Percentiles rank a stretch among this genome's conserved stretches.
phyloP scores from a whole-genome alignment of 2,797 vertebrate species.

The Phoebastria nigripes region DNA sequence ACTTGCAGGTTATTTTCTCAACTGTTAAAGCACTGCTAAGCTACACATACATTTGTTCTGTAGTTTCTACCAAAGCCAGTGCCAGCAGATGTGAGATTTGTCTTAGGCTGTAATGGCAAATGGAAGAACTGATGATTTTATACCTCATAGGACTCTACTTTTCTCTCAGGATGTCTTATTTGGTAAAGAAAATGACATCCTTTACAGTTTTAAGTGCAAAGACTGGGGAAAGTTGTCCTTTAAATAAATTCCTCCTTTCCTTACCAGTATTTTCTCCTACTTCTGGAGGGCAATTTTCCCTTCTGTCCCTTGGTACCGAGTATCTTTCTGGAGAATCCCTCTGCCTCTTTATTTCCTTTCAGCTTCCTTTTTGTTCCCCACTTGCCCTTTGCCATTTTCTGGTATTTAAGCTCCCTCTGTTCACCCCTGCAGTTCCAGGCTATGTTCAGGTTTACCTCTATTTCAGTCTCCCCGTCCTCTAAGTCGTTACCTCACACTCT shows the following conservation, averaged over 20 bases:
- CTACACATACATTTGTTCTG: not conserved
- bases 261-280: not conserved
- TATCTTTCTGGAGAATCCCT: not conserved
- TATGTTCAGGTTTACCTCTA: not conserved
- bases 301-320: not conserved
- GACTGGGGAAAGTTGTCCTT: not conserved
- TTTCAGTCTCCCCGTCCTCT: not conserved
- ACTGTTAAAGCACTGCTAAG: not conserved
- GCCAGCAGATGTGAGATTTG: not conserved
- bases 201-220: not conserved
- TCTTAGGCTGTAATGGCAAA: not conserved
- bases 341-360: not conserved
- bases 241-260: not conserved
- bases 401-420: not conserved
- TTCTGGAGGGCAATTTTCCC: not conserved
- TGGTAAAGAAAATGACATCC: not conserved
- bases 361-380: not conserved
- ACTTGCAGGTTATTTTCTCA: not conserved
- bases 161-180: not conserved
- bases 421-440: not conserved
- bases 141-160: not conserved
- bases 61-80: not conserved
- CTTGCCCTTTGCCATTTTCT: not conserved
- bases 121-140: not conserved
- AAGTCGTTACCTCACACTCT: not conserved